A percentile compares a stretch with the other conserved stretches of the same genome.
Conservation (phyloP, 1,140 invertebrate genomes). For the Steinernema khuongi region DNA sequence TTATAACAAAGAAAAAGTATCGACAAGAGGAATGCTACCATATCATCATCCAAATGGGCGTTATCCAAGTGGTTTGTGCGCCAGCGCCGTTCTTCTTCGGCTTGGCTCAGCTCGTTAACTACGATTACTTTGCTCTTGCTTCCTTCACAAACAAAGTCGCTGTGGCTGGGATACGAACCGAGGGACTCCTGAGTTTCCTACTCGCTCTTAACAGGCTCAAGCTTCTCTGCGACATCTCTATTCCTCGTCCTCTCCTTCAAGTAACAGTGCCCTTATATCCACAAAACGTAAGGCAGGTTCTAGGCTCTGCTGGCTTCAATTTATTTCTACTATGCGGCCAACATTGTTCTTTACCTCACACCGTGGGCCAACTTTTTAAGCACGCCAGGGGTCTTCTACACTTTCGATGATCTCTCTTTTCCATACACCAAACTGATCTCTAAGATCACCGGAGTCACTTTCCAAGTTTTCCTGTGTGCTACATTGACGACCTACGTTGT, state of each 20-base stretch:
- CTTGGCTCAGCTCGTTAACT: background rate
- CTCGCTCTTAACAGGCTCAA: background rate
- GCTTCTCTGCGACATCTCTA: background rate
- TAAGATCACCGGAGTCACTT: background rate
- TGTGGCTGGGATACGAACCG: background rate
- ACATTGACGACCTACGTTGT: background rate
- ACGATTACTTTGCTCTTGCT: background rate
- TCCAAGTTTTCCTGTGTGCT: background rate
- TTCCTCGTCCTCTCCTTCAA: background rate
- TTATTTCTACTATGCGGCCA: background rate
- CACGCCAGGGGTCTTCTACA: background rate
- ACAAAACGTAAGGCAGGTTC: background rate
- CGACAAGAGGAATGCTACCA: background rate
- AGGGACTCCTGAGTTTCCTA: background rate
- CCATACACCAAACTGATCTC: background rate
- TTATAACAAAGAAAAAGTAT: background rate
- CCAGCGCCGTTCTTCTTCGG: background rate
- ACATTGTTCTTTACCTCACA: background rate
- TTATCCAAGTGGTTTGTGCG: background rate
- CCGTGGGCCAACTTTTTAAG: background rate
- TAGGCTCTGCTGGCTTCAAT: background rate
- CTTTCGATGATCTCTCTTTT: background rate
- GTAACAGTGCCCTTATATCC: background rate
- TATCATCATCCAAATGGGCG: background rate
- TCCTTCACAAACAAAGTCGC: background rate